Base-by-base conservation (phyloP, 2,797 vertebrate species). In the Helarctos malayanus region DNA sequence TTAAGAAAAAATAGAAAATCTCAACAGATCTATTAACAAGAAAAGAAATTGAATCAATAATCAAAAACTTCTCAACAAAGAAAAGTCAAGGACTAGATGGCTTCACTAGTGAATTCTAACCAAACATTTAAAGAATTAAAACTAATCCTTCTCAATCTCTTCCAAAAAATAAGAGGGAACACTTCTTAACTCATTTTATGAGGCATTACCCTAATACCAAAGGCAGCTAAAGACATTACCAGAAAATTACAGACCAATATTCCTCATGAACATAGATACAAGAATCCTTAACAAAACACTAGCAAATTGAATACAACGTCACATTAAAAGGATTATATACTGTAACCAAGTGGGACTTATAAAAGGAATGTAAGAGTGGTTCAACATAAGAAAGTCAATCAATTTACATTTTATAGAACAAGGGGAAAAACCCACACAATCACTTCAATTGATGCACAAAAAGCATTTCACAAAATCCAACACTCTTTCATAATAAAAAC, bases 51-150 rank as follows among this genome's bases (percentile, higher is more conserved):
- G 29, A 94, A 68, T 52, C 29, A 84, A 27, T 83, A 56, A 79
- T 59, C 47, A 71, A 89, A 89, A 94, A 73, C 14, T 38, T 56
- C 41, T 14, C 47, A 57, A 49, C n/a, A 45, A 89, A 80, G 78
- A 79, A 79, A 79, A 49, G 38, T 25, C 49, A 47, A 85, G 7
- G 25, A 84, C 25, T 47, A 95, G 54, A 69, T 71, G 54, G 68
- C 27, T 89, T 71, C 81, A 82, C 8, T 57, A 41, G 32, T 65
- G 10, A 95, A 80, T 83, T 61, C 47, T 83, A 95, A 95, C 8
- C n/a, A 81, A 90, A 94, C 35, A 95, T 41, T 87, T 79, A 75
- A 96, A 73, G 18, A 94, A 87, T 45, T 84, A 85, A 71, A 47
- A 73, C 29, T 52, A 76, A 80, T 89, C n/a, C 27, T 84, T 75